These are phyloP conservation scores for Siniperca scherzeri DNA, from an alignment of 2,797 vertebrate species.

Conservation along the genomic window DNA sequence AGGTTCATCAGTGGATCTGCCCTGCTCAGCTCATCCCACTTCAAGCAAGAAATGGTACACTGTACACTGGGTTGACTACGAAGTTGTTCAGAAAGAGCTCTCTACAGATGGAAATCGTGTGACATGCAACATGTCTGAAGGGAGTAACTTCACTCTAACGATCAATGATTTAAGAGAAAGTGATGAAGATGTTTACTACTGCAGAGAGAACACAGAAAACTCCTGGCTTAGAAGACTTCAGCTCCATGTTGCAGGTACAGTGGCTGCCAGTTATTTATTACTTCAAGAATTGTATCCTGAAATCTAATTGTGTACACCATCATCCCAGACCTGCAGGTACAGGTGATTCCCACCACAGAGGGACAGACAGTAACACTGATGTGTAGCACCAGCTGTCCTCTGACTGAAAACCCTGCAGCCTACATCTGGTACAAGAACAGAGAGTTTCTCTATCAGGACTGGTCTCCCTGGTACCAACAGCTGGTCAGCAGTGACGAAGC, in stretches of 20 bases:
- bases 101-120: not conserved
- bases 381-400: conserved; percentile 29
- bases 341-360: not conserved
- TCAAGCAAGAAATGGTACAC: not conserved
- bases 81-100: not conserved
- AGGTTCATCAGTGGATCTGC: no score
- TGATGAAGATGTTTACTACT: conserved; percentile 3
- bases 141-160: not conserved
- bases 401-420: conserved; percentile 21
- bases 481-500: conserved; percentile 1
- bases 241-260: conserved; percentile 31
- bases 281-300: not conserved
- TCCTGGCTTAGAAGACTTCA: not conserved
- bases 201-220: not conserved
- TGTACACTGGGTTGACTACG: fast-evolving
- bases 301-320: no score
- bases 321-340: conserved; percentile 29
- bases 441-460: not conserved
- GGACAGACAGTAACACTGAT: conserved; percentile 26
- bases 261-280: not conserved
- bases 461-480: conserved; percentile 6
- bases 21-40: no score
- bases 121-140: not conserved
- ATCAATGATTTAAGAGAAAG: not conserved
- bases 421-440: conserved; percentile 42